These are phyloP conservation scores for Tupiocoris notatus DNA, from an alignment of 2,888 invertebrate genomes.

Conservation along the genomic window DNA sequence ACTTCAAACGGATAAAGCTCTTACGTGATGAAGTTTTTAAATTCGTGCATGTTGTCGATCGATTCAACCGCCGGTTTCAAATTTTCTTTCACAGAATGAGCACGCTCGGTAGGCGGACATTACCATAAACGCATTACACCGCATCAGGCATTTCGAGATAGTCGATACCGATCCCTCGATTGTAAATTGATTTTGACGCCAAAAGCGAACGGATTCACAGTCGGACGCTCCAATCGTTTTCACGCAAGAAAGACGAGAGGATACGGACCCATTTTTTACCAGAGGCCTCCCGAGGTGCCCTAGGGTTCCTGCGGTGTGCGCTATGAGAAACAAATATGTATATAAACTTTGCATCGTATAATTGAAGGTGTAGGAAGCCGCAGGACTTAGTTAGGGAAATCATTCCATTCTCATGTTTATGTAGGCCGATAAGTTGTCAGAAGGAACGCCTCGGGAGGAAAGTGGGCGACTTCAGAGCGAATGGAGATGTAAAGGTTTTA, in stretches of 20 bases:
- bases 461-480: conserved; percentile 14
- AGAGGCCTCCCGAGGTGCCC: not conserved
- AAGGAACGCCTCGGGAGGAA: conserved; percentile 2
- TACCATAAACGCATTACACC: conserved; percentile 34
- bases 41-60: no score
- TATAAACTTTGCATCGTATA: conserved; percentile 34
- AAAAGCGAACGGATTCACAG: not conserved
- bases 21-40: no score
- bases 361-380: conserved; percentile 35
- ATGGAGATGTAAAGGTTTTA: conserved; percentile 26
- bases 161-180: conserved; percentile 14
- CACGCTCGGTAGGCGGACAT: conserved; percentile 2
- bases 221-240: conserved; percentile 10
- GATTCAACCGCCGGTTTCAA: no score
- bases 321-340: conserved; percentile 29
- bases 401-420: conserved; percentile 27
- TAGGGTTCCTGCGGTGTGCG: not conserved
- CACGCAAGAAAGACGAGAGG: conserved; percentile 19
- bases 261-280: conserved; percentile 10
- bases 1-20: no score
- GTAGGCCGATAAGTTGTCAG: conserved; percentile 17
- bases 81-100: no score
- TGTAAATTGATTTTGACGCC: conserved; percentile 38
- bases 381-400: conserved; percentile 32
- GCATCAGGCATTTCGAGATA: conserved; percentile 13